Evolutionary conservation across 2,113 vertebrate species (phyloP).

Genomic region (Machaerirhynchus nigripectus): DNA sequence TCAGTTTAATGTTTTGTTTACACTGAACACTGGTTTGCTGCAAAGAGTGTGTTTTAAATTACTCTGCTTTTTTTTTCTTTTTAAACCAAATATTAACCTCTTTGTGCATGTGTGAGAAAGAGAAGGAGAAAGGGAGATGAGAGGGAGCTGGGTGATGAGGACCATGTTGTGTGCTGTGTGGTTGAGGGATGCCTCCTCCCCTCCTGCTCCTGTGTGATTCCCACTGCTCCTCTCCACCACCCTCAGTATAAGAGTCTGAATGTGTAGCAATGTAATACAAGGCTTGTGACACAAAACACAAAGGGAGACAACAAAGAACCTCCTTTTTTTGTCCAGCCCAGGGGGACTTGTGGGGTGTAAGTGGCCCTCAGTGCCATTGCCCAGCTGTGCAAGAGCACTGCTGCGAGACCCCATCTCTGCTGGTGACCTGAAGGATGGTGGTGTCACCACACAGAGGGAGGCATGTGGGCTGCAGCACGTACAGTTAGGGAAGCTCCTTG

Average conservation of each 20-base stretch:
- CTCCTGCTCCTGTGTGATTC: background rate
- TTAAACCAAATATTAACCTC: constrained; percentile 46
- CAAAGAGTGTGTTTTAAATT: constrained; percentile 59
- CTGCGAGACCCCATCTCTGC: background rate
- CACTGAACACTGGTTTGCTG: constrained; percentile 48
- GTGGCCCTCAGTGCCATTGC: rapidly evolving
- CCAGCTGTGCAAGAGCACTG: background rate
- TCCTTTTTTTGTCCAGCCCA: background rate
- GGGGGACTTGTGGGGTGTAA: background rate
- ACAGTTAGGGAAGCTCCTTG: background rate
- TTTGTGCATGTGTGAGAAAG: background rate
- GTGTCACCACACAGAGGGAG: rapidly evolving
- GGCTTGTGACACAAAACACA: background rate
- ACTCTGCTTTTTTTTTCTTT: constrained; percentile 12
- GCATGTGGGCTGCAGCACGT: rapidly evolving
- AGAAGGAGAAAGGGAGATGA: background rate
- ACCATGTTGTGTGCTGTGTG: background rate
- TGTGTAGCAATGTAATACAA: background rate
- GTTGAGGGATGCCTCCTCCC: background rate
- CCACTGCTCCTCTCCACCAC: background rate
- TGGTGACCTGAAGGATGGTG: background rate
- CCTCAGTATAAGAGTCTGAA: background rate
- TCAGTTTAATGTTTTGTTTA: constrained; percentile 71
- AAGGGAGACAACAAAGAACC: background rate
- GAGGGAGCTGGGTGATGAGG: constrained; percentile 2